Base-by-base conservation (phyloP, 2,113 vertebrate species). In the Aramus guarauna region DNA sequence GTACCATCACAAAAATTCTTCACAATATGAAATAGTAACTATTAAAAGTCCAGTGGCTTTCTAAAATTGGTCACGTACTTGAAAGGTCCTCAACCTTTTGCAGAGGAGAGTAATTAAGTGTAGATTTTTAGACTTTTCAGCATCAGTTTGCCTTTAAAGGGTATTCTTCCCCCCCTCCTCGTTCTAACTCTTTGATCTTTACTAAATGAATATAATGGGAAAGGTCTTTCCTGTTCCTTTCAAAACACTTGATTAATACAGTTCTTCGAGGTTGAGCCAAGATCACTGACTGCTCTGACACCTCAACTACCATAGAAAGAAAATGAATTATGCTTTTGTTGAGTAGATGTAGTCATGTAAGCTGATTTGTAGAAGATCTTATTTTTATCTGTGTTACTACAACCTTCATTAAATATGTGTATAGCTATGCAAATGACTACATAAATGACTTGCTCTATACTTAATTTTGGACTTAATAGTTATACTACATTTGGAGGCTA, bases 251-350 rank as follows among this genome's bases (percentile, higher is more conserved):
- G 60, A 92, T 72, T 79, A 68, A 85, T 64, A 56, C 5, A 39
- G n/a, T 76, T 93, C 81, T 92, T 75, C 73, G n/a, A 92, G 62
- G 32, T n/a, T 76, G 67, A 90, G 71, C 87, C 81, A 90, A 94
- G 67, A 79, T 85, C 19, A 4, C 17, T 78, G 71, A 2, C 48
- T 85, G 77, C 39, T 63, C 36, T 72, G 73, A 47, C 41, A 68
- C 50, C 21, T 67, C 66, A 37, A 23, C 73, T 75, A 15, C 15
- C 72, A 1, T 21, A 14, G 12, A 24, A n/a, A 68, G 39, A 62
- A 78, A 58, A 88, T 53, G 11, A 69, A 9, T 23, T 66, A 47
- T n/a, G 36, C 11, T 76, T 82, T 75, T 68, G 20, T 76, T 34
- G 37, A 50, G 41, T 64, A 66, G 55, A 3, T 79, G 14, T 68